These are phyloP conservation scores for Neopelma chrysocephalum DNA, from an alignment of 2,797 vertebrate genomes.

Conservation along the genomic window DNA sequence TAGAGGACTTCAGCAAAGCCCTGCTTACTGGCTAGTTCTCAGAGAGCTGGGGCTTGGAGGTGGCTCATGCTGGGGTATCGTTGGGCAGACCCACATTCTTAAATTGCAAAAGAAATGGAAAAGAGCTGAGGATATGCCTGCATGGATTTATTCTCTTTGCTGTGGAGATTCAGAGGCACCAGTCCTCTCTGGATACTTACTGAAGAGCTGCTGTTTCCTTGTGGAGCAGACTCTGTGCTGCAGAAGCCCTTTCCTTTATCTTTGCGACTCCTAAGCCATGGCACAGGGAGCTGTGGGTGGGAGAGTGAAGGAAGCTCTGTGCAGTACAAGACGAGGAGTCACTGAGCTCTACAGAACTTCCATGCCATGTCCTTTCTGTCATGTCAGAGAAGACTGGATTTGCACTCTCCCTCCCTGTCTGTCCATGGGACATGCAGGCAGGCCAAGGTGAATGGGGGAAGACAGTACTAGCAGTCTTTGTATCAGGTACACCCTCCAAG, in stretches of 20 bases:
- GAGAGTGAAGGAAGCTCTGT: not conserved
- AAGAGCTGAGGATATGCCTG: not conserved
- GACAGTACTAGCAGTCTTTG: not conserved
- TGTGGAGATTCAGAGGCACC: not conserved
- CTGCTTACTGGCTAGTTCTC: not conserved
- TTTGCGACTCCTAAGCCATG: not conserved
- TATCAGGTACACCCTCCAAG: not conserved
- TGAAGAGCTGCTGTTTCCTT: not conserved
- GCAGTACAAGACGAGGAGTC: not conserved
- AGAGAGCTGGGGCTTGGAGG: not conserved
- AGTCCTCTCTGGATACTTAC: not conserved
- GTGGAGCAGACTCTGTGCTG: not conserved
- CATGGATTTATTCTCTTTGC: not conserved
- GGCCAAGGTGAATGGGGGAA: not conserved
- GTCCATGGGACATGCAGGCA: rapidly evolving
- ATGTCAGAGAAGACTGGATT: no score
- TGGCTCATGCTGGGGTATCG: not conserved
- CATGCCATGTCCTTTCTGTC: no score
- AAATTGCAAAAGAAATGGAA: not conserved
- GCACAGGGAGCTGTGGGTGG: not conserved
- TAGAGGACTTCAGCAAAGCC: constrained; percentile 12
- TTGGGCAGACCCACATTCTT: not conserved
- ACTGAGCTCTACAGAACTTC: not conserved
- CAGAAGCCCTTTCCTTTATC: not conserved
- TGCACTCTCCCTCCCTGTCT: not conserved